Conservation (phyloP, 2,888 invertebrate species). For the Eristalinus sepulchralis region DNA sequence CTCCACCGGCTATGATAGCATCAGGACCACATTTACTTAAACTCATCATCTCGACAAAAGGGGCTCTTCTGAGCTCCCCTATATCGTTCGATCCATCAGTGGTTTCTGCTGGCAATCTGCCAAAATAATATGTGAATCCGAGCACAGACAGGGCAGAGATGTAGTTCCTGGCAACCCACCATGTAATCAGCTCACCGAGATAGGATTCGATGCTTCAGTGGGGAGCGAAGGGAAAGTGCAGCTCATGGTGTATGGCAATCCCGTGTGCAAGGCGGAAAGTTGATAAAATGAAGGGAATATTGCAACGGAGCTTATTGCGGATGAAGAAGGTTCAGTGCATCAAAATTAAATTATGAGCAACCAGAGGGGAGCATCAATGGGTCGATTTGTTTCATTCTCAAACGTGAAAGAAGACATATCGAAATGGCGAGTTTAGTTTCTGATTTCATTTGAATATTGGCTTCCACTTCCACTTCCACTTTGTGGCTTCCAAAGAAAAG, state of each 20-base stretch:
- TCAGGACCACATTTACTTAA: constrained; percentile 15
- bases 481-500: too few relatives aligned
- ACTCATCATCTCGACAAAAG: constrained; percentile 7
- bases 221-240: background rate
- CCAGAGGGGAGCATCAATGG: too few relatives aligned
- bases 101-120: constrained; percentile 17
- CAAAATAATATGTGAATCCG: constrained; percentile 20
- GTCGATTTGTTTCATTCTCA: too few relatives aligned
- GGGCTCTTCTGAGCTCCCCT: background rate
- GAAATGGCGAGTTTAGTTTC: too few relatives aligned
- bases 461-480: too few relatives aligned
- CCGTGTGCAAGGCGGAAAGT: background rate
- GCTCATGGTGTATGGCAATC: background rate
- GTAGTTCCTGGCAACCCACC: background rate
- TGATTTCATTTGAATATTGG: too few relatives aligned
- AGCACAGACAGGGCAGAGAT: background rate
- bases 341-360: too few relatives aligned
- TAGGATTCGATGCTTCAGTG: background rate
- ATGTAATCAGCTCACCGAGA: background rate
- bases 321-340: background rate
- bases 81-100: background rate
- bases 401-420: too few relatives aligned
- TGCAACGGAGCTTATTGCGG: background rate
- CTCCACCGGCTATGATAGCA: background rate
- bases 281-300: background rate